phyloP scores from a whole-genome alignment of 92 coral and sea anemone species.

The Epizoanthus rinbou region DNA sequence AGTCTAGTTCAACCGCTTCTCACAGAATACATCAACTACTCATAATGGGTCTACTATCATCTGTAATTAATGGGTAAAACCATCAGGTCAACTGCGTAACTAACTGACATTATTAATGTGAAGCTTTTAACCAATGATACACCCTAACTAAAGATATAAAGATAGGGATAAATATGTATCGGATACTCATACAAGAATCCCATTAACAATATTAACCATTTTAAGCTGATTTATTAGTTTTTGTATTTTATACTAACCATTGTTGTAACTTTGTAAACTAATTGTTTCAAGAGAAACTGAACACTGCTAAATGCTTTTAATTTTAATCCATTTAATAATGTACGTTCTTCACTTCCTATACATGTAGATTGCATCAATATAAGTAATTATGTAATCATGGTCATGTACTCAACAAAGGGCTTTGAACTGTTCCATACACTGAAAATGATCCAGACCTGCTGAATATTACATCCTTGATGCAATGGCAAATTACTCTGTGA shows the following conservation, averaged over 20 bases:
- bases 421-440: no score
- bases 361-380: no score
- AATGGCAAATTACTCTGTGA: no score
- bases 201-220: not conserved
- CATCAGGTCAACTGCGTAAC: not conserved
- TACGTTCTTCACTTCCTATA: no score
- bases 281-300: no score
- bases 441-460: no score
- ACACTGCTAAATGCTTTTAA: no score
- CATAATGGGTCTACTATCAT: not conserved
- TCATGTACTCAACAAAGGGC: no score
- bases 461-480: no score
- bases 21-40: conserved; percentile 40
- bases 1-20: not conserved
- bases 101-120: not conserved
- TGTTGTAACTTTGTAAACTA: not conserved
- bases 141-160: no score
- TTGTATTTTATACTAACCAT: not conserved
- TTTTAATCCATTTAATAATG: no score
- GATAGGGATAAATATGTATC: not conserved
- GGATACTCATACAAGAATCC: not conserved
- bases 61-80: conserved; percentile 19
- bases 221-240: not conserved
- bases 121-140: not conserved
- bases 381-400: no score